These are phyloP conservation scores for Drosophila emarginata DNA, from an alignment of 2,888 invertebrate genomes.

Conservation along the genomic window DNA sequence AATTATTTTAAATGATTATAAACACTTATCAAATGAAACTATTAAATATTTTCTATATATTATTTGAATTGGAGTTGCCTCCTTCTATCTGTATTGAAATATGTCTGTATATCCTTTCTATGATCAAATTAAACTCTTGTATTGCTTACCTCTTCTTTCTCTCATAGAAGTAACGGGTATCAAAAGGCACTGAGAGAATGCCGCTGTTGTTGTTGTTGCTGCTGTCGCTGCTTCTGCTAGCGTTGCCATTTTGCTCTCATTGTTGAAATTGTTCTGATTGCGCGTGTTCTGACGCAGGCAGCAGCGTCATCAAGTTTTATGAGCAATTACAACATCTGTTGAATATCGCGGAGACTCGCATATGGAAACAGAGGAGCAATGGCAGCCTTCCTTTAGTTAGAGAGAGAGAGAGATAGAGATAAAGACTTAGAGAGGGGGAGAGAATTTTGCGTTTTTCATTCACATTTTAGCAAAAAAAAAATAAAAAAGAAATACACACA, in stretches of 20 bases:
- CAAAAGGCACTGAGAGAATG: background rate
- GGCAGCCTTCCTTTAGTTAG: too few species aligned
- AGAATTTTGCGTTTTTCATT: conserved; percentile 43
- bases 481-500: conserved; percentile 36
- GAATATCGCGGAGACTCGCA: conserved; percentile 64
- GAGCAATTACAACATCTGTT: conserved; percentile 80
- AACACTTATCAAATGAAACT: too few species aligned
- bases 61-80: too few species aligned
- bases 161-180: background rate
- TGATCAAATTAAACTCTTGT: too few species aligned
- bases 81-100: too few species aligned
- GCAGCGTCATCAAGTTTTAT: conserved; percentile 77
- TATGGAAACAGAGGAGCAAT: conserved; percentile 11
- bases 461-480: conserved; percentile 52
- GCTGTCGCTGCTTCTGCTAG: conserved; percentile 62
- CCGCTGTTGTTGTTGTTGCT: conserved; percentile 10
- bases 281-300: conserved; percentile 56
- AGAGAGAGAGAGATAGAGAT: background rate
- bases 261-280: conserved; percentile 39
- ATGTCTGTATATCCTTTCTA: too few species aligned
- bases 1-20: too few species aligned
- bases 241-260: conserved; percentile 19
- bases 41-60: too few species aligned
- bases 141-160: too few species aligned
- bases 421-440: conserved; percentile 2